Base-by-base conservation (phyloP, 2,113 vertebrate genomes). In the Seriola aureovittata region DNA sequence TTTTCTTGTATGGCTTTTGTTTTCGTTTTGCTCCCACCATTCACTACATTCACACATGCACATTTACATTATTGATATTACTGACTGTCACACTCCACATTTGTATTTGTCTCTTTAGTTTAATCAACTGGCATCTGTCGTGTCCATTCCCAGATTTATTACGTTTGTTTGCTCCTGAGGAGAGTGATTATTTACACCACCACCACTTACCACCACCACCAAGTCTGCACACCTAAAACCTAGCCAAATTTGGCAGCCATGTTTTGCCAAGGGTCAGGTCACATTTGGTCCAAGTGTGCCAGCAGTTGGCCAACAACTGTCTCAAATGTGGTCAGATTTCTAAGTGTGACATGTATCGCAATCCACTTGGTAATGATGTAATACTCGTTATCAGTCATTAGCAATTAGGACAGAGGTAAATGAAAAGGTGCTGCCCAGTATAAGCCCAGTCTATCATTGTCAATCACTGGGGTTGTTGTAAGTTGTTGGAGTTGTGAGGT, bases 381-480 rank as follows among this genome's bases (percentile, higher is more conserved):
- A 4, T 23, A 23, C 8, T n/a, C 19, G 1, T 23, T 9, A 23
- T 17, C 10, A 71, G 55, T 57, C 14, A 25, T 50, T 10, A 38
- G 5, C 1, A 62, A 40, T 52, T 10, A 23, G 23, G 23, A 23
- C 21, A 11, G 36, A 17, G 4, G 19, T 58, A 36, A 74, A 71
- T 75, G 38, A 67, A 70, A 75, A 48, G 23, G 21, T 62, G 52
- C 36, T 71, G 36, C 59, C 19, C 72, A 69, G 25, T 54, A 55
- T 25, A 70, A 75, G 60, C 13, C 34, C 3, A 12, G 66, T 23
- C 29, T 60, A 16, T 75, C 29, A 3, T 42, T 74, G 58, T 81
- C 29, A 58, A 34, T 87, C 64, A 74, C 17, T 71, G n/a, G 19
- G 21, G 60, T 65, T 68, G 58, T 34, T 71, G 58, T 50, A 46